Evolutionary conservation across 2,113 vertebrate genomes (phyloP).

Genomic region (Anser cygnoides): DNA sequence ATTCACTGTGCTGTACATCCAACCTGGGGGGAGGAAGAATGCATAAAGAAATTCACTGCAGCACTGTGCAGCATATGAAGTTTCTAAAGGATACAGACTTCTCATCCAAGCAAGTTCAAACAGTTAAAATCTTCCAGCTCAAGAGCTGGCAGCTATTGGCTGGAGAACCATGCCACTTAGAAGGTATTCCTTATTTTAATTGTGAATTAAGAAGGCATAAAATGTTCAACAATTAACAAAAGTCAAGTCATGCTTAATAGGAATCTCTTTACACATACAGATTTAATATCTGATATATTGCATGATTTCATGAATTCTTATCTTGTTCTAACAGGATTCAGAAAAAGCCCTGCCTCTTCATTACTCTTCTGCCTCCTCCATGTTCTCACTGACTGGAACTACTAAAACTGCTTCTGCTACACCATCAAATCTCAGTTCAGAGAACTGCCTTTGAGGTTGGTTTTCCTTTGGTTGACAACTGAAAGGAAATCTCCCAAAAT

Average conservation of each 20-base stretch:
- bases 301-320: neutral
- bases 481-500: neutral
- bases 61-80: neutral
- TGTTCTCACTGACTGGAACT: neutral
- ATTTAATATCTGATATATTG: neutral
- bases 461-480: neutral
- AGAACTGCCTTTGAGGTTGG: fast-evolving
- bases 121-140: neutral
- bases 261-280: neutral
- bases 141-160: neutral
- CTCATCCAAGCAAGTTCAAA: neutral
- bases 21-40: neutral
- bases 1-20: neutral
- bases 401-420: neutral
- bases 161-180: neutral
- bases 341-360: neutral
- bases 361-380: neutral
- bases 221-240: neutral
- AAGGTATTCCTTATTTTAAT: neutral
- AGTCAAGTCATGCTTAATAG: neutral
- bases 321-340: neutral
- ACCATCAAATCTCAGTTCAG: neutral
- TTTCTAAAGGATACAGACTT: neutral
- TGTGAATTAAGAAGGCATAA: neutral
- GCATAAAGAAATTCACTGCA: neutral